Evolutionary conservation across 92 coral and sea anemone species (phyloP).

Genomic region (Pocillopora grandis): DNA sequence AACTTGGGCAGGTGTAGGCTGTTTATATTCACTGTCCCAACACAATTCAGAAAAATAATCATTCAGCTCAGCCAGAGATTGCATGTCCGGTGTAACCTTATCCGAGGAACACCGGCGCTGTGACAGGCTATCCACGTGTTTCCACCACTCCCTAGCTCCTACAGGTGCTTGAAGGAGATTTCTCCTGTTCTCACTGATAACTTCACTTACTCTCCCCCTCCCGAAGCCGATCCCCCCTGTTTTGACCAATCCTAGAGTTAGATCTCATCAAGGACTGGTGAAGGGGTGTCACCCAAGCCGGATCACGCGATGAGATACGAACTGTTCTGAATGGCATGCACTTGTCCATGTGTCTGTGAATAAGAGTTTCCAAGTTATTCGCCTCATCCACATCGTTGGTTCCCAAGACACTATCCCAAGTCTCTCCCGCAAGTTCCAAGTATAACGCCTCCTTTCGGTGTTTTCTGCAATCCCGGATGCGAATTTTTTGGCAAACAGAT

Average conservation of each 20-base stretch:
- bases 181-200: constrained; percentile 37
- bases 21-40: constrained; percentile 12
- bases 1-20: constrained; percentile 2
- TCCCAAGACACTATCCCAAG: no score
- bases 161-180: constrained; percentile 8
- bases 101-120: constrained; percentile 31
- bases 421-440: no score
- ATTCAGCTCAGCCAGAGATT: constrained; percentile 25
- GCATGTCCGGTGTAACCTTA: constrained; percentile 20
- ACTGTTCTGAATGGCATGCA: constrained; percentile 55
- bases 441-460: no score
- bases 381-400: no score
- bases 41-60: constrained; percentile 45
- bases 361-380: not conserved
- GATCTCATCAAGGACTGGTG: constrained; percentile 32
- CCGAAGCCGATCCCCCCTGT: constrained; percentile 1
- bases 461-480: no score
- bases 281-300: constrained; percentile 50
- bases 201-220: constrained; percentile 17
- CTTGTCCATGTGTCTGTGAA: constrained; percentile 30
- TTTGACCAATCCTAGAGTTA: constrained; percentile 29
- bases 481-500: constrained; percentile 29
- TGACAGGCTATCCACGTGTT: constrained; percentile 21
- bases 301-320: constrained; percentile 50
- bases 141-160: constrained; percentile 44